phyloP scores from a whole-genome alignment of 1,140 invertebrate genomes.

The Papilio dardanus region DNA sequence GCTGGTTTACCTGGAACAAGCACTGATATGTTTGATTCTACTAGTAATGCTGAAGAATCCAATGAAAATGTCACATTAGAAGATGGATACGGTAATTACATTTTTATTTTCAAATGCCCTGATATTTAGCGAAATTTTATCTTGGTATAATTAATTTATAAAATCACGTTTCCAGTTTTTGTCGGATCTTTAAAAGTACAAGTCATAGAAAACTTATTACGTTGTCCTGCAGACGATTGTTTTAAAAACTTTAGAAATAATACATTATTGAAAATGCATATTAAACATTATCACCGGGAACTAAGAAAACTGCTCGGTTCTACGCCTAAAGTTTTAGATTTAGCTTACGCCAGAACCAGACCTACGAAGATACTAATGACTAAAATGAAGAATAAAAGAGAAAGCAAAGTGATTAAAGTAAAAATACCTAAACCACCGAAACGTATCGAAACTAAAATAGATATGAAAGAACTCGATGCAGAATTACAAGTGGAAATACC shows the following conservation, averaged over 20 bases:
- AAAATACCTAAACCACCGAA: conserved; percentile 58
- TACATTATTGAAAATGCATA: conserved; percentile 93
- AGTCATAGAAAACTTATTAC: conserved; percentile 87
- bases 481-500: conserved; percentile 46
- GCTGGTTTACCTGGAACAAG: conserved; percentile 14
- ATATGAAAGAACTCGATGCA: conserved; percentile 48
- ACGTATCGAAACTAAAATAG: conserved; percentile 52
- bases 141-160: neutral
- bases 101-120: neutral
- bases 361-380: conserved; percentile 44
- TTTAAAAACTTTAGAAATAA: conserved; percentile 95
- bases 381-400: conserved; percentile 41
- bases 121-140: neutral
- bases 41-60: conserved; percentile 11
- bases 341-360: conserved; percentile 87
- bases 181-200: conserved; percentile 87
- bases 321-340: conserved; percentile 92
- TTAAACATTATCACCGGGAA: conserved; percentile 95
- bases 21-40: conserved; percentile 27
- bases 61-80: conserved; percentile 51
- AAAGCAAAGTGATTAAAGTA: conserved; percentile 60
- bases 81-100: conserved; percentile 64
- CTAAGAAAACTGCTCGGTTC: conserved; percentile 88
- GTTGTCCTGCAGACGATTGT: conserved; percentile 92
- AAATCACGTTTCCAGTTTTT: conserved; percentile 79